These are phyloP conservation scores for Cheilosia pagana DNA, from an alignment of 2,888 invertebrate genomes.

Conservation along the genomic window DNA sequence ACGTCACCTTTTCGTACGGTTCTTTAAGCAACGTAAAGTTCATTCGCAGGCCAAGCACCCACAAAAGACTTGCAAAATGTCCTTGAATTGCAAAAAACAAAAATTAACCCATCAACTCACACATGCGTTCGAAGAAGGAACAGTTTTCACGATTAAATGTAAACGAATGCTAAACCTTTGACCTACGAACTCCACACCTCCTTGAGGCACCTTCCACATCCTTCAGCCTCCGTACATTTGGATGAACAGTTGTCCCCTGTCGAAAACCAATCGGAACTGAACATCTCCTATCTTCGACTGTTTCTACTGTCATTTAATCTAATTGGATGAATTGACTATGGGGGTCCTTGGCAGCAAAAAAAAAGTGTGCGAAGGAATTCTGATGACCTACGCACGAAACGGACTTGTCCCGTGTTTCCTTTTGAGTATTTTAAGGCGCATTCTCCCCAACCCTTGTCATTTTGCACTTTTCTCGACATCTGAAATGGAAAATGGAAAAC, in stretches of 20 bases:
- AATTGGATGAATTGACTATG: conserved; percentile 51
- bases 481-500: conserved; percentile 29
- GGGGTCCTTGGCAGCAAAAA: not conserved
- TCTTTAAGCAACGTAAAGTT: too few species aligned
- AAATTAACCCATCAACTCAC: too few species aligned
- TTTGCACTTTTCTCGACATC: conserved; percentile 27
- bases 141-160: too few species aligned
- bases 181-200: too few species aligned
- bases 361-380: conserved; percentile 33
- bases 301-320: conserved; percentile 46
- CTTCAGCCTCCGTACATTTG: too few species aligned
- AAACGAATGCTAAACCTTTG: too few species aligned
- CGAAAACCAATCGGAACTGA: conserved; percentile 27
- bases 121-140: too few species aligned
- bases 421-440: conserved; percentile 52
- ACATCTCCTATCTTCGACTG: conserved; percentile 46
- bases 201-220: too few species aligned
- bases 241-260: not conserved
- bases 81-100: too few species aligned
- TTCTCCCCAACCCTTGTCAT: conserved; percentile 59
- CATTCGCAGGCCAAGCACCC: too few species aligned
- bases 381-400: conserved; percentile 39
- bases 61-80: too few species aligned
- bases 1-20: too few species aligned
- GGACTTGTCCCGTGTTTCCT: conserved; percentile 29